phyloP scores from a whole-genome alignment of 2,797 vertebrate genomes.

The Enteromius mattozi region DNA sequence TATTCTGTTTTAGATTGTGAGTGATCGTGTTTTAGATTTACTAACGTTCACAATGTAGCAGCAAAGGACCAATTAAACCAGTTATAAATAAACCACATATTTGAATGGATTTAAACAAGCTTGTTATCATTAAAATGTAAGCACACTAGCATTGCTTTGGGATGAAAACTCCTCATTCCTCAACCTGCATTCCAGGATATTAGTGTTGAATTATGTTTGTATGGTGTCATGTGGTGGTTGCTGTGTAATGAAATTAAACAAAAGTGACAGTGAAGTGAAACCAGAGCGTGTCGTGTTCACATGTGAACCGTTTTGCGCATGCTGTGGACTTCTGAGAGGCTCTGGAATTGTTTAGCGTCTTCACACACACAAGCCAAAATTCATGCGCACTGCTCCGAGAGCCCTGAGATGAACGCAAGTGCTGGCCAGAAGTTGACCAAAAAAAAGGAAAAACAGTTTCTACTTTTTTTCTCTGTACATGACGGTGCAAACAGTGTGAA shows the following conservation, averaged over 20 bases:
- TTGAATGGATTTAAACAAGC: background rate
- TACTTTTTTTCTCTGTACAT: background rate
- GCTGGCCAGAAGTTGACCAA: background rate
- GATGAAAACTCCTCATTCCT: background rate
- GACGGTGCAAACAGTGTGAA: background rate
- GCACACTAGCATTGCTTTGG: background rate
- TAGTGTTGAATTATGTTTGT: too few relatives aligned
- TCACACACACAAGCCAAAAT: background rate
- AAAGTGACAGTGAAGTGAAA: conserved; percentile 6
- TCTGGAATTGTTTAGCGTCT: background rate
- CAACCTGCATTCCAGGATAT: background rate
- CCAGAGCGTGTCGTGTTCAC: background rate
- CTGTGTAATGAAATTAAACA: conserved; percentile 3
- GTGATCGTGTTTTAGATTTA: background rate
- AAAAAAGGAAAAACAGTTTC: background rate
- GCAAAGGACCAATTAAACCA: background rate
- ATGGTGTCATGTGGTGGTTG: background rate
- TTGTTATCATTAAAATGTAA: background rate
- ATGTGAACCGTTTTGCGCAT: background rate
- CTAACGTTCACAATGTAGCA: background rate
- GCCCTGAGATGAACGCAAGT: background rate
- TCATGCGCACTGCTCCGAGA: background rate
- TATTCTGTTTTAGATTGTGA: background rate
- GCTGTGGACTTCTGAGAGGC: background rate
- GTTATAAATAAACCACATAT: background rate